phyloP scores from a whole-genome alignment of 2,113 vertebrate species.

The Odocoileus hemionus region DNA sequence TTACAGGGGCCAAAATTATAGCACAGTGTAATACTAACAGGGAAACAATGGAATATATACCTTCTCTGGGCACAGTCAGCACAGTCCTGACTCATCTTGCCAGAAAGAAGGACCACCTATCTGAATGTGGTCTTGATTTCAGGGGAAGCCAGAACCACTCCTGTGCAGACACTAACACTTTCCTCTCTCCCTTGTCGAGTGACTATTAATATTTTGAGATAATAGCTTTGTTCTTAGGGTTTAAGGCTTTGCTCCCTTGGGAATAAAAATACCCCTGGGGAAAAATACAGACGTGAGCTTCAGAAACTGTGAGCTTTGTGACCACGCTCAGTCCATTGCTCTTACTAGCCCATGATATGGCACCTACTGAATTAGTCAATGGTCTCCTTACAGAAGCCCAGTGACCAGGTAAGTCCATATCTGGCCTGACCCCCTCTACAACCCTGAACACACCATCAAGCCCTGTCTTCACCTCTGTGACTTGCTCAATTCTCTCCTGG shows the following conservation, averaged over 20 bases:
- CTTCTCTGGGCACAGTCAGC: not conserved
- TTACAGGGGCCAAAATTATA: not conserved
- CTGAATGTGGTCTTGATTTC: not conserved
- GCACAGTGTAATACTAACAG: not conserved
- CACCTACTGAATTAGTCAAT: not conserved
- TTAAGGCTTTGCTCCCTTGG: not conserved
- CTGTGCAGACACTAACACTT: not conserved
- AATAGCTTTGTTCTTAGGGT: not conserved
- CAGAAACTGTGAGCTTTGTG: not conserved
- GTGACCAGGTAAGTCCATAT: rapidly evolving
- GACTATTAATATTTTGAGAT: not conserved
- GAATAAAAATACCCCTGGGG: not conserved
- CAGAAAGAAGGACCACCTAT: not conserved
- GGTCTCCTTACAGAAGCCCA: not conserved
- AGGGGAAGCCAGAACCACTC: not conserved
- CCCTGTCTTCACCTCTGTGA: not conserved
- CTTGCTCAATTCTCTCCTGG: not conserved
- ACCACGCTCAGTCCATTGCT: not conserved
- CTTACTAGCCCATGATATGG: not conserved
- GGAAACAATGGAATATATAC: not conserved
- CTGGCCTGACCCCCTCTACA: not conserved
- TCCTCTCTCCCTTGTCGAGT: not conserved
- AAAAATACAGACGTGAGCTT: not conserved
- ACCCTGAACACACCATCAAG: not conserved
- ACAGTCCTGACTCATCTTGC: not conserved